A percentile compares a stretch with the other conserved stretches of the same genome.
These are phyloP conservation scores for Triplophysa bombifrons DNA, from an alignment of 2,797 vertebrate species.

Conservation along the genomic window DNA sequence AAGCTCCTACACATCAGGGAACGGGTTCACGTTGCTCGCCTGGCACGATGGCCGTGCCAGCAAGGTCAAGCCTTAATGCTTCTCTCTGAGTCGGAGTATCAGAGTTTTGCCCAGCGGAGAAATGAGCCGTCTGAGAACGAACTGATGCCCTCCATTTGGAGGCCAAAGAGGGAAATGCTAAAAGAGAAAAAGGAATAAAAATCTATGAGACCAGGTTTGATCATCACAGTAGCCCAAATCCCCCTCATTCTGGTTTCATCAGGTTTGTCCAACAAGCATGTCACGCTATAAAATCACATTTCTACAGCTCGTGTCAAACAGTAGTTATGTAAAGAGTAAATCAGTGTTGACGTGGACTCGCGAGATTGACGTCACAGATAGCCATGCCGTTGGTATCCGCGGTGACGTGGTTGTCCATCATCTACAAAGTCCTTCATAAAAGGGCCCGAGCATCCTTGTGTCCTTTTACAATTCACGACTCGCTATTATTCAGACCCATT, in stretches of 20 bases:
- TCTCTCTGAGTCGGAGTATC: conserved; percentile 64
- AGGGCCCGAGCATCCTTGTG: not conserved
- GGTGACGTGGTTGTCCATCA: conserved; percentile 22
- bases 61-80: conserved; percentile 72
- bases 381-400: conserved; percentile 32
- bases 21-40: conserved; percentile 66
- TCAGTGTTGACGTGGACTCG: conserved; percentile 1
- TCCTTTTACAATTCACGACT: conserved; percentile 34
- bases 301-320: conserved; percentile 32
- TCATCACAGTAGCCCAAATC: not conserved
- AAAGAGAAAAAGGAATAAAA: conserved; percentile 2
- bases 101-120: conserved; percentile 60
- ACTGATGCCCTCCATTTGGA: conserved; percentile 53
- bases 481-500: conserved; percentile 59
- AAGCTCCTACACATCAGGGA: conserved; percentile 57
- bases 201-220: not conserved
- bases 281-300: conserved; percentile 26
- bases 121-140: conserved; percentile 49
- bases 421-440: conserved; percentile 7
- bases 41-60: conserved; percentile 65
- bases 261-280: not conserved
- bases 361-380: conserved; percentile 24
- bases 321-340: conserved; percentile 27
- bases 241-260: not conserved
- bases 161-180: conserved; percentile 42